Percentiles rank a stretch among this genome's conserved stretches.
phyloP scores from a whole-genome alignment of 2,888 invertebrate genomes.

The Melipona bicolor region DNA sequence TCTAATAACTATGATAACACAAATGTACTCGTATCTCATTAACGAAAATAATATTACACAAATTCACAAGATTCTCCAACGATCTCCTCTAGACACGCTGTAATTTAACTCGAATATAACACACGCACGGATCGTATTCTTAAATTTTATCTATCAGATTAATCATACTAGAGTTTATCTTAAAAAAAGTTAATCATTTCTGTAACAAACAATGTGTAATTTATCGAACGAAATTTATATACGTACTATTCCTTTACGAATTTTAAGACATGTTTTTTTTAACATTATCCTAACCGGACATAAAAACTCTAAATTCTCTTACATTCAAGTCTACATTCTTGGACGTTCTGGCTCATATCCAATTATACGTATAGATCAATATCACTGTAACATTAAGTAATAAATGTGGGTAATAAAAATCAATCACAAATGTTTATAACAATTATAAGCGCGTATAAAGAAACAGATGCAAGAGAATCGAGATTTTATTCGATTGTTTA shows the following conservation, averaged over 20 bases:
- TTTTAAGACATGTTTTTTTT: neutral
- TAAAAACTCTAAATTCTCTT: neutral
- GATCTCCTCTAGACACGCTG: neutral
- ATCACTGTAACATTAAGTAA: slow-evolving; percentile 17
- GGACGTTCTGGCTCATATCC: slow-evolving; percentile 40
- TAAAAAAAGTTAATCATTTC: neutral
- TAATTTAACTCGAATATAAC: neutral
- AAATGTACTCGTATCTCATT: neutral
- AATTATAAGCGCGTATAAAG: neutral
- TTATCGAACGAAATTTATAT: neutral
- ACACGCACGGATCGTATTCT: neutral
- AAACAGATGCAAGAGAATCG: neutral
- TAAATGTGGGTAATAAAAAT: neutral
- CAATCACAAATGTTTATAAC: neutral
- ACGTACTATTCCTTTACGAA: neutral
- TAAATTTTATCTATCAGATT: neutral
- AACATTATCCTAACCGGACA: neutral
- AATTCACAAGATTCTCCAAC: slow-evolving; percentile 37
- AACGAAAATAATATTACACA: slow-evolving; percentile 17
- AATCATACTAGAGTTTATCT: neutral
- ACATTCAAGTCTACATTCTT: neutral
- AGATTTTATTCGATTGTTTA: neutral
- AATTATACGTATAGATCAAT: slow-evolving; percentile 43
- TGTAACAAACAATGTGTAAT: neutral
- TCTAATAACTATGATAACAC: neutral